phyloP scores from a whole-genome alignment of 2,888 invertebrate genomes.

The Drosophila flavopinicola region DNA sequence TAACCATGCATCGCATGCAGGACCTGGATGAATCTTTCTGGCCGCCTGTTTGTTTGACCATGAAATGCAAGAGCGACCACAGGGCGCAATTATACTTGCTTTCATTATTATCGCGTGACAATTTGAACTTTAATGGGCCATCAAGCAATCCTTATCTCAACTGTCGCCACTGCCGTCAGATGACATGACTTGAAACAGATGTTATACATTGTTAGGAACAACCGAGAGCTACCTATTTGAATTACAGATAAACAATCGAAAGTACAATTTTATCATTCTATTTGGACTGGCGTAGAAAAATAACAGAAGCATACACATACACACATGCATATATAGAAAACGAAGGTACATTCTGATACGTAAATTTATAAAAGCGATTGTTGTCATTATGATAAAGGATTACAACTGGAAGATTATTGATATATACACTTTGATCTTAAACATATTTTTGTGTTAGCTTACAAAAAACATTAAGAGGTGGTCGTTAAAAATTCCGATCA shows the following conservation, averaged over 20 bases:
- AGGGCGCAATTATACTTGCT: background rate
- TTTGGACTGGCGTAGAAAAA: constrained; percentile 1
- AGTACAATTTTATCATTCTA: constrained; percentile 2
- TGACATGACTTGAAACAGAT: constrained; percentile 34
- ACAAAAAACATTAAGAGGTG: constrained; percentile 44
- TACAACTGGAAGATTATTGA: constrained; percentile 69
- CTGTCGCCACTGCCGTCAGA: background rate
- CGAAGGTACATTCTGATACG: constrained; percentile 22
- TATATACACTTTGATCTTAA: constrained; percentile 69
- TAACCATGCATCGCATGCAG: no score
- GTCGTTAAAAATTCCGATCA: constrained; percentile 32
- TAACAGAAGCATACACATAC: constrained; percentile 10
- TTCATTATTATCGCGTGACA: background rate
- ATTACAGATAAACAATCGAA: constrained; percentile 30
- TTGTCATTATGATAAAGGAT: constrained; percentile 39
- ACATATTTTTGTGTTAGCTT: constrained; percentile 49
- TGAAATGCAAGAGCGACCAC: no score
- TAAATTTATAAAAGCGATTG: constrained; percentile 64
- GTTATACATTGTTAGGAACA: constrained; percentile 38
- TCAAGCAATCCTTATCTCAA: constrained; percentile 30
- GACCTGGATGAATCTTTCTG: no score
- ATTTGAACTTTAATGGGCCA: background rate
- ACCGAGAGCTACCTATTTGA: constrained; percentile 11
- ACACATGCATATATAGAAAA: constrained; percentile 14
- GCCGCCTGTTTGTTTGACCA: no score